phyloP scores from a whole-genome alignment of 92 coral and sea anemone species.

The Metridium senile region DNA sequence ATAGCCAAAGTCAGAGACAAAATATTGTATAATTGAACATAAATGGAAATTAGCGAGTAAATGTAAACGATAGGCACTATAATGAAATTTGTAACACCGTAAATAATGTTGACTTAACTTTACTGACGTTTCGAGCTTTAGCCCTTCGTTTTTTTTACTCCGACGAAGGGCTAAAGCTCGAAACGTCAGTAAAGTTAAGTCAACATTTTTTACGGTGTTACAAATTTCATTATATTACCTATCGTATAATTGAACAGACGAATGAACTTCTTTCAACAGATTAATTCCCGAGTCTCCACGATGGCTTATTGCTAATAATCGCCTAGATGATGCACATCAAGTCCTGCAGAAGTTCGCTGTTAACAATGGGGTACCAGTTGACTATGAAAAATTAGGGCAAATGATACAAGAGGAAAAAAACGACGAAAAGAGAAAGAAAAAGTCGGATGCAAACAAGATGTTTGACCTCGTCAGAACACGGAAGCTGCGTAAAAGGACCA shows the following conservation, averaged over 20 bases:
- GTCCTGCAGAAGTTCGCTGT: constrained; percentile 57
- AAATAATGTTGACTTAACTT: too few species aligned
- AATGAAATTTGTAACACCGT: too few species aligned
- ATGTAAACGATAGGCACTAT: too few species aligned
- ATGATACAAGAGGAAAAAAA: constrained; percentile 55
- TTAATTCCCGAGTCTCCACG: constrained; percentile 82
- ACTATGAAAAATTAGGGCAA: constrained; percentile 39
- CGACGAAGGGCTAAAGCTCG: too few species aligned
- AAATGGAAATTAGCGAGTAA: too few species aligned
- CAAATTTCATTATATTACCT: too few species aligned
- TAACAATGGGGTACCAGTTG: constrained; percentile 61
- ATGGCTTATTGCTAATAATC: constrained; percentile 78
- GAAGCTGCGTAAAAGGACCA: constrained; percentile 64
- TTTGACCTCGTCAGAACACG: constrained; percentile 59
- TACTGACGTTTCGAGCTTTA: too few species aligned
- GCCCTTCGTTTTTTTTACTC: too few species aligned
- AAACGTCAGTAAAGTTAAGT: too few species aligned
- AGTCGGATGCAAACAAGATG: constrained; percentile 20
- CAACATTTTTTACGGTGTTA: too few species aligned
- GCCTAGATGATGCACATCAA: constrained; percentile 63
- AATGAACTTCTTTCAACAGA: constrained; percentile 21
- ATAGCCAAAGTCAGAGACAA: too few species aligned
- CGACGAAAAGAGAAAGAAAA: constrained; percentile 41
- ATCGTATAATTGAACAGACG: background rate
- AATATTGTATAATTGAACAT: too few species aligned